Base-by-base conservation (phyloP, 2,113 vertebrate species). In the Litocranius walleri region DNA sequence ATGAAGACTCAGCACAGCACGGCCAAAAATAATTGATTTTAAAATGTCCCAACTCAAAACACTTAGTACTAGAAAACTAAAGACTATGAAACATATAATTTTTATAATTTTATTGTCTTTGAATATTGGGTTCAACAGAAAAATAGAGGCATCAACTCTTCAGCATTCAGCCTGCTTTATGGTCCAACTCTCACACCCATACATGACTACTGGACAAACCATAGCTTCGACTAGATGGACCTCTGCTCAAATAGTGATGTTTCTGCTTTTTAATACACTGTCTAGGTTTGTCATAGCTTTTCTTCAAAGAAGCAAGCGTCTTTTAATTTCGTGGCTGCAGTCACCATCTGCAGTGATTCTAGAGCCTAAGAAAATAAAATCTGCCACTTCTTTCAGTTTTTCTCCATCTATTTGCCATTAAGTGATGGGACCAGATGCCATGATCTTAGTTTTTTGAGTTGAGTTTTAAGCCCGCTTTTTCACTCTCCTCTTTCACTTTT, bases 1-100 rank as follows among this genome's bases (percentile, higher is more conserved):
- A 36, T 5, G 33, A 21, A 36, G n/a, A 21, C n/a, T 12, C 64
- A 3, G 64, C n/a, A 21, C 17, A 71, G 64, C 64, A 36, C 1
- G 4, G n/a, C 17, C n/a, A 6, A 36, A 71, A 71, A 6, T 0
- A 11, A 71, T 36, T 4, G 4, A 17, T 64, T n/a, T 23, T 3
- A 48, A 36, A 21, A 43, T 17, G 5, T 80, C 27, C 1, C 15
- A 21, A 14, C 6, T 43, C 17, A n/a, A 57, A 4, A 8, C 4
- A 13, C 25, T 57, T 9, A 19, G 2, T 3, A 1, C 43, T 23
- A 5, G 5, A 9, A 36, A 43, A 43, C 23, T 6, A 21, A 43
- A 27, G 40, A 7, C 25, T 52, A 11, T 0, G 36, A 15, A 12
- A 33, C 27, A 27, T 13, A 16, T 15, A 14, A 9, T 15, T 56